A percentile compares a stretch with the other conserved stretches of the same genome.
Conservation (phyloP, 2,113 vertebrate species). For the Tor tambroides region DNA sequence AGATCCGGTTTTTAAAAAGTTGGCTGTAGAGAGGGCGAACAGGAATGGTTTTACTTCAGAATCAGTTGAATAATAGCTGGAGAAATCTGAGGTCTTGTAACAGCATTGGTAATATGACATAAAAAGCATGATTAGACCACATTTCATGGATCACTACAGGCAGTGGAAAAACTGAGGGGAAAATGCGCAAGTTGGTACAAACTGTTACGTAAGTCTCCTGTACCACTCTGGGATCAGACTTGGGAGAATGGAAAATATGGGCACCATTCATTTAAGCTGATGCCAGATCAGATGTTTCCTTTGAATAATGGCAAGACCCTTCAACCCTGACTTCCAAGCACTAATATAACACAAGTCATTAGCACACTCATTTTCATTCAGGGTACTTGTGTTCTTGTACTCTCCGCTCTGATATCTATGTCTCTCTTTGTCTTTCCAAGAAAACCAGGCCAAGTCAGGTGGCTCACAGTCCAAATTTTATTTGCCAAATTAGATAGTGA, state of each 20-base stretch:
- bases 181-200: conserved; percentile 11
- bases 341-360: conserved; percentile 54
- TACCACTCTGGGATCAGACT: conserved; percentile 21
- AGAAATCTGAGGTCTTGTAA: conserved; percentile 49
- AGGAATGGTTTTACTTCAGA: conserved; percentile 14
- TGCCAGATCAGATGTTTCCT: conserved; percentile 51
- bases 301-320: conserved; percentile 25
- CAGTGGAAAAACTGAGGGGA: conserved; percentile 41
- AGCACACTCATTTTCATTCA: conserved; percentile 47
- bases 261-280: conserved; percentile 22
- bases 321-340: conserved; percentile 52
- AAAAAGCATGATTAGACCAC: conserved; percentile 43
- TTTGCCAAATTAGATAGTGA: conserved; percentile 71
- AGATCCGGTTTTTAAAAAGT: conserved; percentile 41
- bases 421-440: conserved; percentile 37
- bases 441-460: conserved; percentile 64
- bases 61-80: conserved; percentile 33
- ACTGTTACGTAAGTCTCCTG: conserved; percentile 46
- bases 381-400: neutral
- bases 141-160: conserved; percentile 46
- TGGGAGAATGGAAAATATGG: conserved; percentile 18
- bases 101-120: conserved; percentile 46
- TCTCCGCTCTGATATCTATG: neutral
- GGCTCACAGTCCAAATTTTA: conserved; percentile 67
- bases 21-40: conserved; percentile 10